Percentiles rank a stretch among this genome's conserved stretches.
Evolutionary conservation across 1,140 invertebrate genomes (phyloP).

Genomic region (Dendroctonus valens): DNA sequence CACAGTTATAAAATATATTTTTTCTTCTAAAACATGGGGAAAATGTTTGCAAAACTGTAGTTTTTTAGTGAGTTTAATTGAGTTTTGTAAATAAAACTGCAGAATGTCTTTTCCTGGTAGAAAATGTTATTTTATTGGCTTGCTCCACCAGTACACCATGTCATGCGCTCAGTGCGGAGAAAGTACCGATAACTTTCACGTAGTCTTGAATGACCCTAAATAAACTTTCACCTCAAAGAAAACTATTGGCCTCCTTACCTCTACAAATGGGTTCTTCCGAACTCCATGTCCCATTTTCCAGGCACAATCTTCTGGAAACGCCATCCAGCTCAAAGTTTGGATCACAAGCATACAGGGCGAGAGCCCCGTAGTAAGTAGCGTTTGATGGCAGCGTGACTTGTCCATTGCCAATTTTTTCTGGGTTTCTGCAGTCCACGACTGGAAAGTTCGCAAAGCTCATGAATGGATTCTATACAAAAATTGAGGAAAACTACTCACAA

Average conservation of each 20-base stretch:
- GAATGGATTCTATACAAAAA: background rate
- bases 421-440: conserved; percentile 87
- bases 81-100: no score
- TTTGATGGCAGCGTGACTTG: conserved; percentile 76
- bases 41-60: no score
- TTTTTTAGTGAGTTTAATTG: no score
- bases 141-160: no score
- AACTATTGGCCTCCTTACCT: conserved; percentile 52
- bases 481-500: conserved; percentile 60
- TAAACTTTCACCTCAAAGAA: no score
- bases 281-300: conserved; percentile 87
- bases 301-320: conserved; percentile 74
- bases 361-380: conserved; percentile 82
- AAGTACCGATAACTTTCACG: no score
- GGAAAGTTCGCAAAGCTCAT: conserved; percentile 25
- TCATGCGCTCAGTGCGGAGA: no score
- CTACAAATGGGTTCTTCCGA: conserved; percentile 73
- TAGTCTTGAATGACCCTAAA: no score
- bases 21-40: no score
- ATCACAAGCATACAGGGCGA: conserved; percentile 80
- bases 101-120: no score
- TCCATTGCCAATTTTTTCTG: conserved; percentile 69
- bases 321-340: conserved; percentile 79
- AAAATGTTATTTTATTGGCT: no score
- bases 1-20: no score